Evolutionary conservation across 2,797 vertebrate species (phyloP), one percentile per base, ranked within the genome.

Genomic region (Acanthis flammea): DNA sequence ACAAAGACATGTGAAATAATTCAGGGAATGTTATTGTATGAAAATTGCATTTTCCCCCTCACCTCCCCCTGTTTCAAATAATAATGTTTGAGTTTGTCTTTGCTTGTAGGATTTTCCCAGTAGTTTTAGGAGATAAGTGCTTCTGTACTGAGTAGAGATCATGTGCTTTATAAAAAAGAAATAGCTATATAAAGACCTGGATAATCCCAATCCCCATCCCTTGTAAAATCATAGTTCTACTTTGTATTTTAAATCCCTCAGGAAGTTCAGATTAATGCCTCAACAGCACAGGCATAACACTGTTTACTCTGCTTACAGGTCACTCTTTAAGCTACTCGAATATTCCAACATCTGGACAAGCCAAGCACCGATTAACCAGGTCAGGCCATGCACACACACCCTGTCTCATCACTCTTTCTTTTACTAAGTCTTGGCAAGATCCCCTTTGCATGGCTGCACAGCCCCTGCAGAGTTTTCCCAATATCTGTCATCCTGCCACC

Each of bases 141-240:
- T 94, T 87, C 31, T 35, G 30, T 41, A 31, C 44, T 18, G 25
- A 85, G 54, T 14, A 78, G 60, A 89, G 55, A 83, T 85, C 80
- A 89, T 48, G 84, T 45, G n/a, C 41, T 95, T 86, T 82, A 68
- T 48, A 51, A 66, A 84, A 95, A 95, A 88, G 81, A 96, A 95
- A 90, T 68, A 92, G 70, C 61, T 86, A 55, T 79, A 92, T 94
- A 92, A 92, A 94, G 54, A 91, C 48, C 51, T 72, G 51, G 75
- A 89, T 96, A 96, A 96, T 95, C 93, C 75, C 80, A 94, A 60
- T 76, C 53, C n/a, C 51, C 50, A 82, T 83, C 82, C 75, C 45
- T 92, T 86, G 48, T 88, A 90, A 94, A 95, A 95, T 66, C 77
- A 89, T 72, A 92, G 89, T 94, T 96, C 58, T 82, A 86, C 90